A percentile compares a stretch with the other conserved stretches of the same genome.
These are phyloP conservation scores for Mesocricetus auratus DNA, from an alignment of 2,113 vertebrate species.

Conservation along the genomic window DNA sequence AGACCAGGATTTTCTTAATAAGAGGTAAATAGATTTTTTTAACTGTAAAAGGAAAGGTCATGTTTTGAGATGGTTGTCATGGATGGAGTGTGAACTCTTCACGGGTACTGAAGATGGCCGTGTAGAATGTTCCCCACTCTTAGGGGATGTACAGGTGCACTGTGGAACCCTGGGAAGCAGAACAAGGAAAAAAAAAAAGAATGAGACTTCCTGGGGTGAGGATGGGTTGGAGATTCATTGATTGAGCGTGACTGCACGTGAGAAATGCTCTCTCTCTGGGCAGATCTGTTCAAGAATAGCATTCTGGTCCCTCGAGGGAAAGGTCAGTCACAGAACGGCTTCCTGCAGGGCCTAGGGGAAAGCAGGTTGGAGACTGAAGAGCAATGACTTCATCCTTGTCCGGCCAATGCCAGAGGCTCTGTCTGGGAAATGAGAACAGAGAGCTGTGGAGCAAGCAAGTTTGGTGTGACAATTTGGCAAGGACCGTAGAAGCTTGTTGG, in stretches of 20 bases:
- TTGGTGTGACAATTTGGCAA: neutral
- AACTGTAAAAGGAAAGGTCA: neutral
- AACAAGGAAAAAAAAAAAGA: neutral
- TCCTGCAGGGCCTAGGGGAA: neutral
- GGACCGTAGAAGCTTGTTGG: neutral
- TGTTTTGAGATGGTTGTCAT: neutral
- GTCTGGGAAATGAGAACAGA: neutral
- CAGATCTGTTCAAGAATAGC: neutral
- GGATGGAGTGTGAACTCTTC: neutral
- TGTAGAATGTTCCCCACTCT: rapidly evolving
- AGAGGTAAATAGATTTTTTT: neutral
- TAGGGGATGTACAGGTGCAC: neutral
- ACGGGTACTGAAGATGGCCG: too few relatives aligned
- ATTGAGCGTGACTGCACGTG: neutral
- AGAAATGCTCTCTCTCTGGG: neutral
- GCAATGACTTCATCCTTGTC: neutral
- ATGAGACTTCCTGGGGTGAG: too few relatives aligned
- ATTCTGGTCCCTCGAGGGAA: neutral
- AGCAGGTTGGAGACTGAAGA: neutral
- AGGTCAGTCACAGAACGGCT: too few relatives aligned
- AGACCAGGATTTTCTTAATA: neutral
- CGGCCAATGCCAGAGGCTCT: neutral
- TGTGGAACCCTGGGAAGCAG: neutral
- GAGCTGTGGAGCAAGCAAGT: neutral
- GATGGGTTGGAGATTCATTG: neutral